Evolutionary conservation across 1,140 invertebrate genomes (phyloP).

Genomic region (Mamestra configurata): DNA sequence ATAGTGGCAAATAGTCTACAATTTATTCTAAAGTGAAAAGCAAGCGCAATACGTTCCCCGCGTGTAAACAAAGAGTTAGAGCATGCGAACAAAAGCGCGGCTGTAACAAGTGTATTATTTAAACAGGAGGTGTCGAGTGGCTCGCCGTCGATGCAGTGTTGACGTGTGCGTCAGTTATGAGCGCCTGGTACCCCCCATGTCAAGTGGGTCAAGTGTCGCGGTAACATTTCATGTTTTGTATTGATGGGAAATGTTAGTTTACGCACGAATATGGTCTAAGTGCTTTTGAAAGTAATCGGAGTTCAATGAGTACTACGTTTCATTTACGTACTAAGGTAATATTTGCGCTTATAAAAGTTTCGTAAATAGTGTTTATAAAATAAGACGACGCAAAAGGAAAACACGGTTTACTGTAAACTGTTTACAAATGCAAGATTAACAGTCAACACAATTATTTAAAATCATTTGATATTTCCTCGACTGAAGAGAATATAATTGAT

Average conservation of each 20-base stretch:
- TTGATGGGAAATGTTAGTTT: background rate
- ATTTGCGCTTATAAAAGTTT: too few relatives aligned
- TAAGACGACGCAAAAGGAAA: too few relatives aligned
- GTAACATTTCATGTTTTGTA: too few relatives aligned
- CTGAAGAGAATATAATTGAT: background rate
- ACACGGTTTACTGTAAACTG: background rate
- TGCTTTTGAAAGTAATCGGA: too few relatives aligned
- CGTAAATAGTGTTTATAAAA: too few relatives aligned
- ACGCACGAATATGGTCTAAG: too few relatives aligned
- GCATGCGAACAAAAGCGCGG: slow-evolving; percentile 36
- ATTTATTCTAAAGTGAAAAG: background rate
- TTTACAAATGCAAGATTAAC: too few relatives aligned
- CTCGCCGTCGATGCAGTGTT: slow-evolving; percentile 28
- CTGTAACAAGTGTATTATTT: slow-evolving; percentile 31
- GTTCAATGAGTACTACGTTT: too few relatives aligned
- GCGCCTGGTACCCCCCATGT: slow-evolving; percentile 3
- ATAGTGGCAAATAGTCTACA: background rate
- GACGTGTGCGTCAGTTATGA: slow-evolving; percentile 1
- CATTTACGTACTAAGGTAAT: too few relatives aligned
- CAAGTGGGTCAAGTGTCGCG: background rate
- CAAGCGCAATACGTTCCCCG: background rate
- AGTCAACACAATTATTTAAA: background rate
- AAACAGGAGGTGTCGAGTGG: slow-evolving; percentile 35
- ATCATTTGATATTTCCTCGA: background rate
- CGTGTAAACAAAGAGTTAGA: slow-evolving; percentile 21